Evolutionary conservation across 2,113 vertebrate species (phyloP).

Genomic region (Typhlomys cinereus): DNA sequence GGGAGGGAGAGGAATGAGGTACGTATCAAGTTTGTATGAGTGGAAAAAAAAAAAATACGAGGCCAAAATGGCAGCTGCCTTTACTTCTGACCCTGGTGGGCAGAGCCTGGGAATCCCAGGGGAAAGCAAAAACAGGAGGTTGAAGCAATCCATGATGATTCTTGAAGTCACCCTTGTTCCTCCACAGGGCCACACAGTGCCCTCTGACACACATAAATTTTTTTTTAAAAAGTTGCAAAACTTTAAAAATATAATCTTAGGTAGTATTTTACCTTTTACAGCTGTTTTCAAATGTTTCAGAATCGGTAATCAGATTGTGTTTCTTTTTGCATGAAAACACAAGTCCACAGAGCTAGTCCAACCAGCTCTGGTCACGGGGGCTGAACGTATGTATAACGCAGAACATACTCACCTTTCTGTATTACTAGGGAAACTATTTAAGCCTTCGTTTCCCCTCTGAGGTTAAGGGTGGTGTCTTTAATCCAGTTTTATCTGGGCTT

Average conservation of each 20-base stretch:
- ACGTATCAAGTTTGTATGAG: too few species aligned
- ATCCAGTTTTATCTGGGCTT: neutral
- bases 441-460: slow-evolving; percentile 36
- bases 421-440: neutral
- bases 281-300: neutral
- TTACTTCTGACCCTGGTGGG: too few species aligned
- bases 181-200: too few species aligned
- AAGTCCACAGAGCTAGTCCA: neutral
- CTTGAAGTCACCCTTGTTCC: too few species aligned
- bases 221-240: too few species aligned
- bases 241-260: neutral
- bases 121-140: too few species aligned
- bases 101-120: too few species aligned
- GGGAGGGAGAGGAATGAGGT: too few species aligned
- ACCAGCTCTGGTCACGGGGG: neutral
- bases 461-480: slow-evolving; percentile 5
- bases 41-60: too few species aligned
- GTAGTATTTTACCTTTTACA: neutral
- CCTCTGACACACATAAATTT: too few species aligned
- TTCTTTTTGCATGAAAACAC: neutral
- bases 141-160: too few species aligned
- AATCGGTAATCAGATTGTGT: neutral
- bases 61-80: too few species aligned
- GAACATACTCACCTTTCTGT: neutral
- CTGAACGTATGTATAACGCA: neutral